phyloP scores from a whole-genome alignment of 2,113 vertebrate species.

The Notiomystis cincta region DNA sequence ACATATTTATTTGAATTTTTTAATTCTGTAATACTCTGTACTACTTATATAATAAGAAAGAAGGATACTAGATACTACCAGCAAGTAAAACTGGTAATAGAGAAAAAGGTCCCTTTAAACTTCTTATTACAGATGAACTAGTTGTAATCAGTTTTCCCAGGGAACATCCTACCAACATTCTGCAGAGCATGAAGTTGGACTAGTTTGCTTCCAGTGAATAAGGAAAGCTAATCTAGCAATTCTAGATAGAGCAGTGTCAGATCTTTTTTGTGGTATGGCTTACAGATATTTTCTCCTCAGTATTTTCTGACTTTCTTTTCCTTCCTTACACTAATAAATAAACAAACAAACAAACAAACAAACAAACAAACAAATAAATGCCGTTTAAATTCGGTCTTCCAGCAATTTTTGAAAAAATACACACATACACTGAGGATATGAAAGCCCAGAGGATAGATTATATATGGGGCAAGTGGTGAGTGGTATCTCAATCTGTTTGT shows the following conservation, averaged over 20 bases:
- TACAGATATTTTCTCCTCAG: background rate
- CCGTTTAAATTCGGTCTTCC: background rate
- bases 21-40: background rate
- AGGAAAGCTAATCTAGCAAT: background rate
- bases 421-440: background rate
- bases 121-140: background rate
- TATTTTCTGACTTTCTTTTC: background rate
- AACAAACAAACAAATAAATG: background rate
- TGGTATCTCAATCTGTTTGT: background rate
- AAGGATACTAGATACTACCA: background rate
- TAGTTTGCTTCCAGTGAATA: background rate
- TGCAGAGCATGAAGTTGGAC: background rate
- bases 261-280: background rate
- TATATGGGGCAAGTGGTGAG: background rate
- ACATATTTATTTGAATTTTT: background rate
- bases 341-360: too few species aligned
- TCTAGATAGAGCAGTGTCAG: background rate
- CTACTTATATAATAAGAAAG: background rate
- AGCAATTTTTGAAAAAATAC: background rate
- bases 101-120: background rate
- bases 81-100: background rate
- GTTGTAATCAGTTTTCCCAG: background rate
- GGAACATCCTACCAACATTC: background rate
- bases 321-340: background rate
- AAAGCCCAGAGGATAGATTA: background rate